phyloP scores from a whole-genome alignment of 2,888 invertebrate genomes.

The Carpatolechia fugitivella region DNA sequence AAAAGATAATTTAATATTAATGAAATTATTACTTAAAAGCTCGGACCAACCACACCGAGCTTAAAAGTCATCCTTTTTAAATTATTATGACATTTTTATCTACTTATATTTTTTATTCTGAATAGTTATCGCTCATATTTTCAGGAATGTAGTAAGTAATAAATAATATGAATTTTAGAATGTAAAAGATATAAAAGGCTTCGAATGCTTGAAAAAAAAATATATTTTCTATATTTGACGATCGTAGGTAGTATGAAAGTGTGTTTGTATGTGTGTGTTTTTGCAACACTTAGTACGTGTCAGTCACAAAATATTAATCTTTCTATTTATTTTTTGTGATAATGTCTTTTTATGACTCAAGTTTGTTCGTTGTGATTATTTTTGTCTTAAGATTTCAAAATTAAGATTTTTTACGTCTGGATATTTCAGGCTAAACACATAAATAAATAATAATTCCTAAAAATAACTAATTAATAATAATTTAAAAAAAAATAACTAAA shows the following conservation, averaged over 20 bases:
- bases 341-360: background rate
- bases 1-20: conserved; percentile 13
- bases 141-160: background rate
- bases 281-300: background rate
- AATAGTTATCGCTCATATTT: conserved; percentile 13
- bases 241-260: conserved; percentile 24
- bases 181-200: conserved; percentile 18
- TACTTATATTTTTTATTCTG: conserved; percentile 6
- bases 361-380: background rate
- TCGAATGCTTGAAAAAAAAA: conserved; percentile 26
- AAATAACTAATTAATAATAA: no score
- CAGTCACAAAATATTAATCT: conserved; percentile 22
- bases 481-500: no score
- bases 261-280: conserved; percentile 10
- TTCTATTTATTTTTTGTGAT: conserved; percentile 16
- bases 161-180: conserved; percentile 7
- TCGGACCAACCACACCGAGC: no score
- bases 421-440: no score
- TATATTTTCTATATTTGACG: conserved; percentile 25
- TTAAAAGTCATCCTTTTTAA: background rate
- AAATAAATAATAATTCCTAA: no score
- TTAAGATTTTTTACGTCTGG: no score
- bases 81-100: conserved; percentile 7
- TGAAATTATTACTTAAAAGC: background rate
- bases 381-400: no score